These are phyloP conservation scores for Marronus borbonicus DNA, from an alignment of 2,888 invertebrate species.

Conservation along the genomic window DNA sequence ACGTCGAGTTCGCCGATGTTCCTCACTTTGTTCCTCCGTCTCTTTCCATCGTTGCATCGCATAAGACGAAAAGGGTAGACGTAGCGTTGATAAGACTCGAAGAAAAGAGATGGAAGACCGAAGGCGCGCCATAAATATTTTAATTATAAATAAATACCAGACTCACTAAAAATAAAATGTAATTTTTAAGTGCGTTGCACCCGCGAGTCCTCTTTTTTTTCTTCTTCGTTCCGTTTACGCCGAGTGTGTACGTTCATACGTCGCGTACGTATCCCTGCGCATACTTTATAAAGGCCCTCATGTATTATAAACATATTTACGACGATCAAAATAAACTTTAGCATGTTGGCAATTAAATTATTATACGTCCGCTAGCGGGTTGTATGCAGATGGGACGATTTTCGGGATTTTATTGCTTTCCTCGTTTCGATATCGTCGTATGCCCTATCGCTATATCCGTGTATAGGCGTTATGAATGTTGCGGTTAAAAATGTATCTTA, in stretches of 20 bases:
- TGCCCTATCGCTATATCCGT: too few species aligned
- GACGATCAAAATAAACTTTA: conserved; percentile 51
- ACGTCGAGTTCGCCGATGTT: neutral
- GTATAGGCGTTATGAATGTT: too few species aligned
- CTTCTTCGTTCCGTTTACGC: neutral
- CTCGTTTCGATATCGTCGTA: conserved; percentile 6
- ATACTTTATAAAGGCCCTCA: conserved; percentile 44
- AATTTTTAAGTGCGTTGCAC: conserved; percentile 59
- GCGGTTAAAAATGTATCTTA: too few species aligned
- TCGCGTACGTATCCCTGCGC: conserved; percentile 2
- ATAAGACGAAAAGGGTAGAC: neutral
- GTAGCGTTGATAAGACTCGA: conserved; percentile 37
- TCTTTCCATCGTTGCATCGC: neutral
- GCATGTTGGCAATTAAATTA: conserved; percentile 39
- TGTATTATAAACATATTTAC: conserved; percentile 54
- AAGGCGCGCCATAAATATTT: conserved; percentile 54
- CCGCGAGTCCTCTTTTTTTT: conserved; percentile 57
- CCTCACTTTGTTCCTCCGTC: neutral
- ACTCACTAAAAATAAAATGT: conserved; percentile 67
- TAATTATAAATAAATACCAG: conserved; percentile 68
- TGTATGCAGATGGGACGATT: conserved; percentile 6
- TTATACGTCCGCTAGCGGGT: conserved; percentile 7
- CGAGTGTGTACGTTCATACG: conserved; percentile 30
- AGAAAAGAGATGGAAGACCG: neutral
- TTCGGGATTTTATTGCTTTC: conserved; percentile 25